Conservation (phyloP, 2,888 invertebrate genomes). For the Pimpla rufipes region DNA sequence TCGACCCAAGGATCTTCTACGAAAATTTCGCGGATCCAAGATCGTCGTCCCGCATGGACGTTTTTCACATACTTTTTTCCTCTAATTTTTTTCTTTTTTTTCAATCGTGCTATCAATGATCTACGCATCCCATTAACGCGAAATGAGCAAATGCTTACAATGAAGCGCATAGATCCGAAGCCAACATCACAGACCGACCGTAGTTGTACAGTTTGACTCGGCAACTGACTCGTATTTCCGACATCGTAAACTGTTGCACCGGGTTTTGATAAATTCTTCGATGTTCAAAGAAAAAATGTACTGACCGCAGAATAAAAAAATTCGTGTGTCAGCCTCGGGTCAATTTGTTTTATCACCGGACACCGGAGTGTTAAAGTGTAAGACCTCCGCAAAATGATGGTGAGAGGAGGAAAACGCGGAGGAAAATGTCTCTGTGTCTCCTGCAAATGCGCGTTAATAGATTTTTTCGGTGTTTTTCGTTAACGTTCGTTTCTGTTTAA, state of each 20-base stretch:
- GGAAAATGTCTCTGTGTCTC: not conserved
- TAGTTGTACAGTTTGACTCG: slow-evolving; percentile 6
- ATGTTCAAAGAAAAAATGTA: not conserved
- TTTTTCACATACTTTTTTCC: slow-evolving; percentile 50
- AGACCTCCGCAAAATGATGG: not conserved
- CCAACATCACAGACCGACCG: slow-evolving; percentile 57
- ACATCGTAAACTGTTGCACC: not conserved
- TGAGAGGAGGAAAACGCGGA: not conserved
- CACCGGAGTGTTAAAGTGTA: not conserved
- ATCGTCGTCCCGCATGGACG: slow-evolving; percentile 43
- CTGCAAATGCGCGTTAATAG: not conserved
- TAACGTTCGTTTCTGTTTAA: not conserved
- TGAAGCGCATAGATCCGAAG: slow-evolving; percentile 36
- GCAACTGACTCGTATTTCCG: not conserved
- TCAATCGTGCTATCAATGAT: slow-evolving; percentile 39
- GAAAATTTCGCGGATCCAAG: slow-evolving; percentile 33
- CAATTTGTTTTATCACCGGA: not conserved
- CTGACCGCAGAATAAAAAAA: not conserved
- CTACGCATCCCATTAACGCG: slow-evolving; percentile 21
- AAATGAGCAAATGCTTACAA: slow-evolving; percentile 70
- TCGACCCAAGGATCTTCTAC: slow-evolving; percentile 18
- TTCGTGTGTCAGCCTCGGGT: not conserved
- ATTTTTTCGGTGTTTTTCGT: slow-evolving; percentile 8
- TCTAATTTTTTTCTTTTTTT: slow-evolving; percentile 19
- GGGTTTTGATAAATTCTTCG: not conserved